Percentiles rank a stretch among this genome's conserved stretches.
phyloP scores from a whole-genome alignment of 2,797 vertebrate genomes.

The Sebastes wilsoni region DNA sequence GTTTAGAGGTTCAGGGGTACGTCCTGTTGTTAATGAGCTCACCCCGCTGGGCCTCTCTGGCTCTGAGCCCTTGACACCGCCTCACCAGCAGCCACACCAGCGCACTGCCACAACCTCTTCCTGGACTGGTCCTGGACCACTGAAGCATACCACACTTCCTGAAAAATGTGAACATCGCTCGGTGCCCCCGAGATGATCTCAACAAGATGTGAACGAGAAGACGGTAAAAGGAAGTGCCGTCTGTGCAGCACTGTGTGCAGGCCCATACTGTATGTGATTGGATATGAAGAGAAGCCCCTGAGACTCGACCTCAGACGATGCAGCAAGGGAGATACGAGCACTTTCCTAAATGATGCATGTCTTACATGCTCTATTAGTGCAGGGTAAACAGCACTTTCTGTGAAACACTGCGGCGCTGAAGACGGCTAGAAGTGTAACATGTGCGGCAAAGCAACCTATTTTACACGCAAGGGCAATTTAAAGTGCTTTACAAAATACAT shows the following conservation, averaged over 20 bases:
- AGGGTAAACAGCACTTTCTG: constrained; percentile 15
- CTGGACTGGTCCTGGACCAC: constrained; percentile 18
- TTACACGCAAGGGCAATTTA: neutral
- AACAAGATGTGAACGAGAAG: constrained; percentile 1
- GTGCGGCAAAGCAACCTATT: neutral
- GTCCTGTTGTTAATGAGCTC: constrained; percentile 78
- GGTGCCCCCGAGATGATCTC: constrained; percentile 1
- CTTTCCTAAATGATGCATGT: constrained; percentile 54
- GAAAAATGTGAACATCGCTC: constrained; percentile 1
- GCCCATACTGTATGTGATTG: neutral
- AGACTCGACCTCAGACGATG: constrained; percentile 32
- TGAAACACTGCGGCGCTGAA: neutral
- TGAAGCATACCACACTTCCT: constrained; percentile 27
- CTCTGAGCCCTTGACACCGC: constrained; percentile 45
- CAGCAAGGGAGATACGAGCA: constrained; percentile 23
- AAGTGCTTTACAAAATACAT: neutral
- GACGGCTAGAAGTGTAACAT: neutral
- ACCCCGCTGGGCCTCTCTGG: constrained; percentile 66
- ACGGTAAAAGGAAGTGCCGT: neutral
- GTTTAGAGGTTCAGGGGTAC: constrained; percentile 76
- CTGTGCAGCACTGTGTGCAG: neutral
- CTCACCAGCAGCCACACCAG: constrained; percentile 45
- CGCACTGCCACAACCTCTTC: constrained; percentile 19
- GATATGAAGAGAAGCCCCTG: constrained; percentile 11
- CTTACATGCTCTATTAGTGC: constrained; percentile 42